Evolutionary conservation across 2,888 invertebrate species (phyloP).

Genomic region (Automeris io): DNA sequence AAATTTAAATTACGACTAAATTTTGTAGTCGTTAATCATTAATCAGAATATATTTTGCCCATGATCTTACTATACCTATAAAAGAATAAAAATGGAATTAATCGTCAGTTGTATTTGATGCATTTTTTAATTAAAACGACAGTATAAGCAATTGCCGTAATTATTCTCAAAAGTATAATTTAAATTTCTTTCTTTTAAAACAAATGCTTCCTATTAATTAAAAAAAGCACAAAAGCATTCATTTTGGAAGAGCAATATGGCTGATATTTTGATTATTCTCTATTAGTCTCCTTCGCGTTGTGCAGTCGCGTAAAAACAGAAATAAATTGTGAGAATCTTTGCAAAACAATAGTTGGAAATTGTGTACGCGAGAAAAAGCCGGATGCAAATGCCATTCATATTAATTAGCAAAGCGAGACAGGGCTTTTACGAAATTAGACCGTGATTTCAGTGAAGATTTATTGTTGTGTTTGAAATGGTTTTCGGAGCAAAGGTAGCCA

Average conservation of each 20-base stretch:
- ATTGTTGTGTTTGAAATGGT: slow-evolving; percentile 75
- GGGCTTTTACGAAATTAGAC: slow-evolving; percentile 77
- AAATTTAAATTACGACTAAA: too few relatives aligned
- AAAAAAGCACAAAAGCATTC: slow-evolving; percentile 44
- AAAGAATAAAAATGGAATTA: too few relatives aligned
- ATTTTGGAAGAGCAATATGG: slow-evolving; percentile 49
- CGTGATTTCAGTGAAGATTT: slow-evolving; percentile 76
- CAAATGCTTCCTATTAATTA: slow-evolving; percentile 13
- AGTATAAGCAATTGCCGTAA: too few relatives aligned
- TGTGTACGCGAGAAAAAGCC: slow-evolving; percentile 74
- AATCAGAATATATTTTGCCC: too few relatives aligned
- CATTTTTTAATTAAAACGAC: too few relatives aligned
- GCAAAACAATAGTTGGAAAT: slow-evolving; percentile 77
- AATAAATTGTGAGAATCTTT: slow-evolving; percentile 75
- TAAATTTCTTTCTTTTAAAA: slow-evolving; percentile 1
- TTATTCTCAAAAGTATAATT: neutral
- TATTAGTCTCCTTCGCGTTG: slow-evolving; percentile 48
- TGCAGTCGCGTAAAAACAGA: slow-evolving; percentile 66
- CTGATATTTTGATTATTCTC: slow-evolving; percentile 59
- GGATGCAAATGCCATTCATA: slow-evolving; percentile 77
- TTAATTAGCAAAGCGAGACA: slow-evolving; percentile 77
- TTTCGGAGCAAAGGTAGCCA: slow-evolving; percentile 72
- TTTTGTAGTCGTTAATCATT: too few relatives aligned
- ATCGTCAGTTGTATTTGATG: too few relatives aligned
- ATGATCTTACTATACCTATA: too few relatives aligned